phyloP scores from a whole-genome alignment of 2,113 vertebrate species.

The Aptenodytes patagonicus region DNA sequence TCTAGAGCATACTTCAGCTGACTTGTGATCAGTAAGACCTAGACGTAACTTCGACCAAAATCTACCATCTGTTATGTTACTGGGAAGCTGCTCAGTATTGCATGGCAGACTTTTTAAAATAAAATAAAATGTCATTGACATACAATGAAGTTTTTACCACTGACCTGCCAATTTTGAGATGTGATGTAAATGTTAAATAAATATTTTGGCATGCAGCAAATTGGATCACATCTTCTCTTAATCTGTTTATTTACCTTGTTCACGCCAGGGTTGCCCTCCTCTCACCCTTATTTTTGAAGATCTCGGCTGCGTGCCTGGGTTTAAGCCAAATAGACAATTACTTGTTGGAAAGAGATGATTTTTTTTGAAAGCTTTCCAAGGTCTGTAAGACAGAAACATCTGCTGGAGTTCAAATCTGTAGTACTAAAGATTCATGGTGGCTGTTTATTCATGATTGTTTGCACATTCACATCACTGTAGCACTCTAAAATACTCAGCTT shows the following conservation, averaged over 20 bases:
- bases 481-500: constrained; percentile 3
- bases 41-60: not conserved
- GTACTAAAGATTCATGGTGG: not conserved
- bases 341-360: constrained; percentile 51
- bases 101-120: not conserved
- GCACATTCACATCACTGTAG: constrained; percentile 41
- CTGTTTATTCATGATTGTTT: constrained; percentile 54
- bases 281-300: constrained; percentile 52
- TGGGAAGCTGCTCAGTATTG: not conserved
- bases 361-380: constrained; percentile 57
- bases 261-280: constrained; percentile 24
- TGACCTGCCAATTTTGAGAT: not conserved
- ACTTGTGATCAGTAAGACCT: not conserved
- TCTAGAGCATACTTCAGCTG: not conserved
- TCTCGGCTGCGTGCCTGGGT: constrained; percentile 49
- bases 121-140: not conserved
- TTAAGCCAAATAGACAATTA: constrained; percentile 52
- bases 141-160: not conserved
- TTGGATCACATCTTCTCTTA: constrained; percentile 48
- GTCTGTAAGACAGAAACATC: constrained; percentile 58
- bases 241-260: constrained; percentile 62
- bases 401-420: constrained; percentile 43
- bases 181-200: constrained; percentile 31
- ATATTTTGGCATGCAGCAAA: constrained; percentile 52
- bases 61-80: not conserved